These are phyloP conservation scores for Cetoscarus ocellatus DNA, from an alignment of 2,797 vertebrate species.

Conservation along the genomic window DNA sequence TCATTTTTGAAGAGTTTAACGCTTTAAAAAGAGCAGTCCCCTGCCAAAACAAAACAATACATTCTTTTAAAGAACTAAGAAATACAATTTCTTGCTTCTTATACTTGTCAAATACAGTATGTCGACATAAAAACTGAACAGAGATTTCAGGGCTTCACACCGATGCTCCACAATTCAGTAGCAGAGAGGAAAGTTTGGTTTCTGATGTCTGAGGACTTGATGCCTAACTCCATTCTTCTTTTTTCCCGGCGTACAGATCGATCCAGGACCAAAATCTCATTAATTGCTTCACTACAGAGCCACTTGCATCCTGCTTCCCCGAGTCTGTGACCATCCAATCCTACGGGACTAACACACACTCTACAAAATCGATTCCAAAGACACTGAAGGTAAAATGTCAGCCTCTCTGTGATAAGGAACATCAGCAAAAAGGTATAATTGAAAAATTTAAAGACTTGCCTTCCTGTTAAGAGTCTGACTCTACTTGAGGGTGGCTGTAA, in stretches of 20 bases:
- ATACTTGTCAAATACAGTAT: conserved; percentile 5
- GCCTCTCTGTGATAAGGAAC: conserved; percentile 50
- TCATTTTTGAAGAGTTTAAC: background rate
- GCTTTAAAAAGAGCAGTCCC: conserved; percentile 9
- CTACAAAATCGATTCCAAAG: conserved; percentile 60
- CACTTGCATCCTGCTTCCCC: conserved; percentile 59
- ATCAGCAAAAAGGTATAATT: conserved; percentile 66
- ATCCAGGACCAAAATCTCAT: conserved; percentile 72
- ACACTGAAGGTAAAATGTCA: conserved; percentile 63
- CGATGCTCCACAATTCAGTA: conserved; percentile 26
- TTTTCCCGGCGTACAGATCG: conserved; percentile 57
- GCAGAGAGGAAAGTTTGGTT: conserved; percentile 50
- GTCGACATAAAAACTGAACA: conserved; percentile 5
- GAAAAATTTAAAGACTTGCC: conserved; percentile 56
- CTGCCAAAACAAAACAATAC: background rate
- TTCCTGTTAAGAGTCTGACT: conserved; percentile 30
- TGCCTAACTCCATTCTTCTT: conserved; percentile 44
- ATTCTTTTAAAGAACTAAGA: background rate
- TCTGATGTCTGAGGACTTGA: conserved; percentile 46
- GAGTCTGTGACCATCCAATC: conserved; percentile 55
- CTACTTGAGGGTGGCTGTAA: conserved; percentile 27
- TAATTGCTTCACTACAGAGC: conserved; percentile 67
- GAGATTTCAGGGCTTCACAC: conserved; percentile 17
- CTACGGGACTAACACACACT: conserved; percentile 48
- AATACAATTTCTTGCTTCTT: background rate